Conservation (phyloP, 92 coral and sea anemone species). For the Hydrozoanthus gracilis region DNA sequence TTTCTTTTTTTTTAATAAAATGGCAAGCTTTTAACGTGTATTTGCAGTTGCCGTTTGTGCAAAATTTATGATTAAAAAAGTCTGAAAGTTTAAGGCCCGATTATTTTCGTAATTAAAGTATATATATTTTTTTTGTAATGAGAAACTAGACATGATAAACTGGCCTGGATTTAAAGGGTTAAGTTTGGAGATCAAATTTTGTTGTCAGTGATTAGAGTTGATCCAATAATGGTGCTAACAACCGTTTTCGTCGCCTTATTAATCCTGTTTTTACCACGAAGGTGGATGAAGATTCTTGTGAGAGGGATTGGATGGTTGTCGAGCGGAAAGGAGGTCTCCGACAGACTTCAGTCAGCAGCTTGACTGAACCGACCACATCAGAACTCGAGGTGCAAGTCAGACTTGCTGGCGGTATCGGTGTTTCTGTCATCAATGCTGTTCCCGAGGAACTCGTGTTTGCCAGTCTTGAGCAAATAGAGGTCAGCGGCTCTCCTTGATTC, state of each 20-base stretch:
- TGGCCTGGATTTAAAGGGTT: neutral
- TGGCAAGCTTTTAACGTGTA: too few species aligned
- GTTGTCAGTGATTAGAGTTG: neutral
- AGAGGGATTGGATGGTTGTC: conserved; percentile 94
- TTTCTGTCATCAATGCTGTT: conserved; percentile 86
- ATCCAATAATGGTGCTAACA: neutral
- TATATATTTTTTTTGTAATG: too few species aligned
- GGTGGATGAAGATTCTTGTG: conserved; percentile 74
- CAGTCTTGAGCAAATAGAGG: conserved; percentile 94
- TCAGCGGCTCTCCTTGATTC: conserved; percentile 11
- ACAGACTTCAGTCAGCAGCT: conserved; percentile 74
- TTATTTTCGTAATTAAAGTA: too few species aligned
- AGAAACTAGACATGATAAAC: neutral
- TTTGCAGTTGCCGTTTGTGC: too few species aligned
- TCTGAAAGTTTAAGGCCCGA: too few species aligned
- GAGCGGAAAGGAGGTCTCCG: conserved; percentile 88
- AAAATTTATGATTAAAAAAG: too few species aligned
- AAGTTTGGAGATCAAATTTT: neutral
- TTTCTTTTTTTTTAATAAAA: too few species aligned
- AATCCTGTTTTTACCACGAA: conserved; percentile 2
- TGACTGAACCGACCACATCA: conserved; percentile 56
- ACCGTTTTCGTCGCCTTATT: neutral
- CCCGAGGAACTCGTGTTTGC: conserved; percentile 96
- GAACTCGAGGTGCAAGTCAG: conserved; percentile 93
- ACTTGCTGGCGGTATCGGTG: conserved; percentile 95